Percentiles rank a stretch among this genome's conserved stretches.
These are phyloP conservation scores for Trichonephila clavata DNA, from an alignment of 1,140 invertebrate species.

Conservation along the genomic window DNA sequence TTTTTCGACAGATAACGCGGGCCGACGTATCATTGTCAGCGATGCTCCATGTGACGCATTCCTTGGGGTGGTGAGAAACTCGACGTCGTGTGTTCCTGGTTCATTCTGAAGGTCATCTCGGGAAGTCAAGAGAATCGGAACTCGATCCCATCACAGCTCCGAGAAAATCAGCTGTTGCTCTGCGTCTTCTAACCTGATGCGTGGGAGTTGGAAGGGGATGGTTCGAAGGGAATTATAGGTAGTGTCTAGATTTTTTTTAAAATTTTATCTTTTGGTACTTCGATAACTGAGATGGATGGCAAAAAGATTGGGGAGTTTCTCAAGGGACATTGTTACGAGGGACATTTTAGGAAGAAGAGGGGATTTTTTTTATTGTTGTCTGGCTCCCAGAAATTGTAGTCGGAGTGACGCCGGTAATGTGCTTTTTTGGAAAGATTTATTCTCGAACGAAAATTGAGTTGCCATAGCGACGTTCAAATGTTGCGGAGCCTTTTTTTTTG, in stretches of 20 bases:
- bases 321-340: too few relatives aligned
- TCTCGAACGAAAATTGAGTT: too few relatives aligned
- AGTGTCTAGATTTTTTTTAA: not conserved
- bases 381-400: too few relatives aligned
- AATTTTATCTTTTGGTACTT: too few relatives aligned
- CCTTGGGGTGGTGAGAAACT: constrained; percentile 3
- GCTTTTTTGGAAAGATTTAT: too few relatives aligned
- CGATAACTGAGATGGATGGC: too few relatives aligned
- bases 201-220: not conserved
- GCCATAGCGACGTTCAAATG: too few relatives aligned
- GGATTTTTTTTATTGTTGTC: too few relatives aligned
- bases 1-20: not conserved
- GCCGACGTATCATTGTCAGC: not conserved
- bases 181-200: not conserved
- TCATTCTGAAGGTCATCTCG: not conserved
- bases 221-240: not conserved
- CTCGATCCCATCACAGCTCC: not conserved
- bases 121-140: constrained; percentile 25
- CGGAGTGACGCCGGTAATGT: too few relatives aligned
- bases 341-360: too few relatives aligned
- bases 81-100: not conserved
- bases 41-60: not conserved
- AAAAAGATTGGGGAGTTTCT: not conserved
- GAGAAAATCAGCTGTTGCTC: not conserved
- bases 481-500: too few relatives aligned